phyloP scores from a whole-genome alignment of 1,140 invertebrate genomes.

The Drosophila rufa region DNA sequence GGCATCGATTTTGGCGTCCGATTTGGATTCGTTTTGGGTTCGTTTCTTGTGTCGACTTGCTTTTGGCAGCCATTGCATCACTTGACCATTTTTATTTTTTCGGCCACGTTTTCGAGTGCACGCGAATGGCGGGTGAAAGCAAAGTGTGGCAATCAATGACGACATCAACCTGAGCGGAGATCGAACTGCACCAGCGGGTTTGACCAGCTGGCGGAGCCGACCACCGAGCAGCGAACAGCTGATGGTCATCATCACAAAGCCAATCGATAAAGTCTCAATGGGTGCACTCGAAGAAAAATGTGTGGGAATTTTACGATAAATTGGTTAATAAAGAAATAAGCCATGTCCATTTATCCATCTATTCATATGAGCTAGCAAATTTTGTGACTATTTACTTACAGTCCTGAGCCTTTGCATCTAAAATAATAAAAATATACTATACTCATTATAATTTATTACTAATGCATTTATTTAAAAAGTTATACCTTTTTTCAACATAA shows the following conservation, averaged over 20 bases:
- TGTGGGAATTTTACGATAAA: neutral
- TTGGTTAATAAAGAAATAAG: neutral
- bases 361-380: neutral
- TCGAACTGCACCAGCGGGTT: slow-evolving; percentile 69
- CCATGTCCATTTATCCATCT: too few relatives aligned
- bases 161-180: slow-evolving; percentile 59
- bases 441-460: neutral
- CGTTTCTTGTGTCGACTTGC: slow-evolving; percentile 13
- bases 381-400: neutral
- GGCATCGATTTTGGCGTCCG: slow-evolving; percentile 45
- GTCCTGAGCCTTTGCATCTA: too few relatives aligned
- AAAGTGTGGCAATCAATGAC: slow-evolving; percentile 84
- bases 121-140: slow-evolving; percentile 75
- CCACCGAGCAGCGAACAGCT: slow-evolving; percentile 53
- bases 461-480: neutral
- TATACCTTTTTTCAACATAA: neutral
- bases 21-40: slow-evolving; percentile 34
- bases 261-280: slow-evolving; percentile 7
- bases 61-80: slow-evolving; percentile 58
- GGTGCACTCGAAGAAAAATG: slow-evolving; percentile 5
- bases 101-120: slow-evolving; percentile 59
- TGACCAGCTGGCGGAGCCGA: slow-evolving; percentile 55
- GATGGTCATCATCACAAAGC: slow-evolving; percentile 28
- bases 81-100: slow-evolving; percentile 23
- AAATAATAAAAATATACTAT: too few relatives aligned